These are phyloP conservation scores for Hippasteria phrygiana DNA, from an alignment of 53 echinoderm and acorn worm genomes.

Conservation along the genomic window DNA sequence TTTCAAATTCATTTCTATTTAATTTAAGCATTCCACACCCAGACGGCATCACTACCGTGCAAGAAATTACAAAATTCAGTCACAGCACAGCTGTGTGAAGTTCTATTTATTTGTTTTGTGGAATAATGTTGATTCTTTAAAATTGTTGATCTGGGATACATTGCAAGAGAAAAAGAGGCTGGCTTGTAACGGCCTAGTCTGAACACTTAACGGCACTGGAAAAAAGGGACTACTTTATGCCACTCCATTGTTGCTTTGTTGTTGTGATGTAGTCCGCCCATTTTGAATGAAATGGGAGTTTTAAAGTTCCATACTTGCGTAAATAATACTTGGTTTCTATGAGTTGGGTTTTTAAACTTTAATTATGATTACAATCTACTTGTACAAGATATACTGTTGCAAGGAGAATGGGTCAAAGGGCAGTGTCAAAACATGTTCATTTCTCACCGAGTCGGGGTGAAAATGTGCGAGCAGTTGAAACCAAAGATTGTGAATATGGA, in stretches of 20 bases:
- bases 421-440: slow-evolving; percentile 8
- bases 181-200: slow-evolving; percentile 36
- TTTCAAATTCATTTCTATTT: too few relatives aligned
- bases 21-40: too few relatives aligned
- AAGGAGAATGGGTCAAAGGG: background rate
- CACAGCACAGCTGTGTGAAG: too few relatives aligned
- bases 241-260: slow-evolving; percentile 7
- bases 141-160: slow-evolving; percentile 3
- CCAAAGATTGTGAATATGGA: too few relatives aligned
- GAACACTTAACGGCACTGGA: slow-evolving; percentile 61
- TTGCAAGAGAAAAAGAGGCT: slow-evolving; percentile 35
- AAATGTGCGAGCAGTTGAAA: too few relatives aligned
- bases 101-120: too few relatives aligned
- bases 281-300: slow-evolving; percentile 56
- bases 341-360: slow-evolving; percentile 49
- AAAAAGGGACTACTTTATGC: slow-evolving; percentile 49
- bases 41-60: too few relatives aligned
- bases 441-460: too few relatives aligned
- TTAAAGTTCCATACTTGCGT: slow-evolving; percentile 48
- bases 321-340: slow-evolving; percentile 48
- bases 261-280: slow-evolving; percentile 57
- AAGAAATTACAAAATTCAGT: too few relatives aligned
- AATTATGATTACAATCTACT: slow-evolving; percentile 1
- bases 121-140: background rate
- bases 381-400: slow-evolving; percentile 34